These are phyloP conservation scores for Brenthis daphne DNA, from an alignment of 2,888 invertebrate genomes.

Conservation along the genomic window DNA sequence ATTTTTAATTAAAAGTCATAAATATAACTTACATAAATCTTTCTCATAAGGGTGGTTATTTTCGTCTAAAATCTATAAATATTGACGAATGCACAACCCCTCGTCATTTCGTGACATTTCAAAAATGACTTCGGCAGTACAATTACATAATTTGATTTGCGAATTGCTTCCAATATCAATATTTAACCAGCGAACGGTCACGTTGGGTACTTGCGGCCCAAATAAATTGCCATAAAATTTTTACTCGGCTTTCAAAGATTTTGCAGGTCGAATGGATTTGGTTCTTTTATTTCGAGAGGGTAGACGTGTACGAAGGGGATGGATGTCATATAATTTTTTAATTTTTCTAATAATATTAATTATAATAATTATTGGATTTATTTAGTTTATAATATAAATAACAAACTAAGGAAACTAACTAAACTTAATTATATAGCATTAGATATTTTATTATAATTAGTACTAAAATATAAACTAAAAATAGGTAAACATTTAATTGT, in stretches of 20 bases:
- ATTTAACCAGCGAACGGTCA: slow-evolving; percentile 43
- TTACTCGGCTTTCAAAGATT: slow-evolving; percentile 41
- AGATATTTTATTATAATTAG: too few species aligned
- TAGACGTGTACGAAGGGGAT: slow-evolving; percentile 43
- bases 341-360: background rate
- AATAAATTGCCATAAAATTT: slow-evolving; percentile 42
- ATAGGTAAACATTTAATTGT: too few species aligned
- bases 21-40: background rate
- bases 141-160: slow-evolving; percentile 36
- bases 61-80: slow-evolving; percentile 26
- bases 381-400: too few species aligned
- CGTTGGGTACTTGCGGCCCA: slow-evolving; percentile 39
- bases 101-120: slow-evolving; percentile 32
- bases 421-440: too few species aligned
- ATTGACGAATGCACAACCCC: slow-evolving; percentile 22
- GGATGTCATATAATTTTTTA: background rate
- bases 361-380: background rate
- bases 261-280: slow-evolving; percentile 41
- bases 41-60: background rate
- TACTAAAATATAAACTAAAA: too few species aligned
- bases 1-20: too few species aligned
- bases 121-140: slow-evolving; percentile 23
- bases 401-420: too few species aligned
- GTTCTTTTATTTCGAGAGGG: slow-evolving; percentile 44
- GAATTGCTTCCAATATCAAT: slow-evolving; percentile 40